phyloP scores from a whole-genome alignment of 2,113 vertebrate genomes.

The Actenoides lindsayi region DNA sequence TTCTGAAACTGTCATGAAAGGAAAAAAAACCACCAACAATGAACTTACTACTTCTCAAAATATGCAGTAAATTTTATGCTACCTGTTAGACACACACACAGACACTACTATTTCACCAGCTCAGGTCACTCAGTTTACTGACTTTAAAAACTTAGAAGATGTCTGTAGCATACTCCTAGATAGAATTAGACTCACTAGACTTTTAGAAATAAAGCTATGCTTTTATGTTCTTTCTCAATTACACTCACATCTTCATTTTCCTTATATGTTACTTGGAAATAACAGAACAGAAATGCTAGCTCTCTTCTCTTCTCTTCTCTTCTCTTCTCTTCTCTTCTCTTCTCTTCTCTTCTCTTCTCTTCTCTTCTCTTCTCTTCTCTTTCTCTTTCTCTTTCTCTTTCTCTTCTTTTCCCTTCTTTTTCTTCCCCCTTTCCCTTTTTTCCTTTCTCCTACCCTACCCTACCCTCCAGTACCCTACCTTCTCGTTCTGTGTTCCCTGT shows the following conservation, averaged over 20 bases:
- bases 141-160: not conserved
- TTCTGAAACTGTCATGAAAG: not conserved
- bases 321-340: too few species aligned
- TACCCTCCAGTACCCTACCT: too few species aligned
- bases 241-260: too few species aligned
- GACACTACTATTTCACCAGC: not conserved
- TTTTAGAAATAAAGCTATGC: not conserved
- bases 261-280: too few species aligned
- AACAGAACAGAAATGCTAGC: too few species aligned
- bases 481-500: not conserved
- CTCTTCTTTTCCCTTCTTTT: too few species aligned
- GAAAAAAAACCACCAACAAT: not conserved
- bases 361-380: fast-evolving
- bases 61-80: not conserved
- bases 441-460: too few species aligned
- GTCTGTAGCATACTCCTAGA: not conserved
- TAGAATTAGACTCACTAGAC: not conserved
- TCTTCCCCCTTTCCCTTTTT: too few species aligned
- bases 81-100: not conserved
- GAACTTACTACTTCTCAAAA: not conserved
- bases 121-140: not conserved
- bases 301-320: fast-evolving
- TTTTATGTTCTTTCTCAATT: not conserved
- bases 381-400: too few species aligned
- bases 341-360: too few species aligned